Base-by-base conservation (phyloP, 2,888 invertebrate genomes). In the Psococerastis gibbosa region DNA sequence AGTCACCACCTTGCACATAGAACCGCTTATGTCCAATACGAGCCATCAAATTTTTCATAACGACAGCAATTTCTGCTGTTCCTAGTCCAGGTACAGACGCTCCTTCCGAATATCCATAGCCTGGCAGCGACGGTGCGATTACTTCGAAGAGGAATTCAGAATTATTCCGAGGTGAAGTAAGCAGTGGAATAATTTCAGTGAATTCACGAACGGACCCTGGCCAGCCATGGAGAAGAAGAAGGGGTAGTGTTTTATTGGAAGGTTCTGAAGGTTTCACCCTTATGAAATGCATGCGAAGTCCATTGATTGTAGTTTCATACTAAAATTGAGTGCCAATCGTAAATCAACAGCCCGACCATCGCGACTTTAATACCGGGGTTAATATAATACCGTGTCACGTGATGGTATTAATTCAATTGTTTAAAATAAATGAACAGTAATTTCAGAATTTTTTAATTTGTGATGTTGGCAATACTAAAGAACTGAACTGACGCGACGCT, bases 151-250 rank as follows among this genome's bases (percentile, higher is more conserved):
- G 74, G 51, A 74, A 75, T 33, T 70, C 63, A 18, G 63, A 57
- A 38, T 66, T 66, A 0, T 62, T 54, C 3, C 60, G 60, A 0
- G 67, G 66, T 0, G 62, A 65, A 0, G 68, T 75, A 27, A 83
- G 57, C 45, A 71, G 53, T 0, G 82, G 81, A 43, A 83, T 73
- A 15, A 81, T 58, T 44, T 78, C 77, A 55, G 80, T 78, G 58
- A 84, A 87, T 59, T 88, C 85, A 3, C 76, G 68, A 2, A 87
- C 60, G 0, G 81, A 80, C 2, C 85, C 82, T 0, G 88, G 89
- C 88, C 88, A 88, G 16, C 88, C 85, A 51, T 88, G 87, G 13
- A 81, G 57, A 35, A 89, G 45, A 3, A 88, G 57, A 8, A 89
- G 49, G 0, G 87, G 83, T 1, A 77, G 50, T 1, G 73, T 67